Evolutionary conservation across 2,797 vertebrate genomes (phyloP).

Genomic region (Schizopygopsis pylzovi): DNA sequence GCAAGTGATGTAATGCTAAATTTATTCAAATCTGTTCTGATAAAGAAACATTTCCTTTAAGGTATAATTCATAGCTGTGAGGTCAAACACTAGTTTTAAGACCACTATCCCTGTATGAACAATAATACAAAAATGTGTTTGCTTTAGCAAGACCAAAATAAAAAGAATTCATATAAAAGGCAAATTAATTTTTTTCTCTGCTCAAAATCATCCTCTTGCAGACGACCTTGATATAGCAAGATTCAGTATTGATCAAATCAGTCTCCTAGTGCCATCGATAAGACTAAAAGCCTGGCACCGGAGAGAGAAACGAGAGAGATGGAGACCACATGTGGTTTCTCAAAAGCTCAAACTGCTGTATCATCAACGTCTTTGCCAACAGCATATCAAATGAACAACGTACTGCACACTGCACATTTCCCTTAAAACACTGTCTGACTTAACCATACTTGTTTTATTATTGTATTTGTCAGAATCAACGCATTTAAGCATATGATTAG

Average conservation of each 20-base stretch:
- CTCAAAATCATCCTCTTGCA: background rate
- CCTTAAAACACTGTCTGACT: background rate
- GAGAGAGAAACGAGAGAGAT: background rate
- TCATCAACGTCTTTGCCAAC: constrained; percentile 41
- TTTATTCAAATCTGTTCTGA: background rate
- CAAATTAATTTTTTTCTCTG: background rate
- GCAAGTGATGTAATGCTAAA: background rate
- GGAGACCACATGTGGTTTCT: constrained; percentile 7
- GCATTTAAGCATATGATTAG: background rate
- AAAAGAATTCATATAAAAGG: background rate
- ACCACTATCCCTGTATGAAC: background rate
- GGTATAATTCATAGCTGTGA: background rate
- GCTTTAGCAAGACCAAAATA: background rate
- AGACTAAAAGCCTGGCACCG: constrained; percentile 24
- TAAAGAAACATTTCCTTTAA: background rate
- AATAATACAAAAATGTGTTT: background rate
- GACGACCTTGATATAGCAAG: background rate
- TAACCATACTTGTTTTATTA: background rate
- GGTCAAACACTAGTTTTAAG: background rate
- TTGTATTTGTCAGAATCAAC: background rate
- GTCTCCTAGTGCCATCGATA: constrained; percentile 8
- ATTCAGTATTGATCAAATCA: constrained; percentile 46
- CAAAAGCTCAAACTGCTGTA: constrained; percentile 30
- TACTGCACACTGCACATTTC: background rate
- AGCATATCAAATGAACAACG: constrained; percentile 12